Base-by-base conservation (phyloP, 1,140 invertebrate species). In the Bursaphelenchus mucronatus region DNA sequence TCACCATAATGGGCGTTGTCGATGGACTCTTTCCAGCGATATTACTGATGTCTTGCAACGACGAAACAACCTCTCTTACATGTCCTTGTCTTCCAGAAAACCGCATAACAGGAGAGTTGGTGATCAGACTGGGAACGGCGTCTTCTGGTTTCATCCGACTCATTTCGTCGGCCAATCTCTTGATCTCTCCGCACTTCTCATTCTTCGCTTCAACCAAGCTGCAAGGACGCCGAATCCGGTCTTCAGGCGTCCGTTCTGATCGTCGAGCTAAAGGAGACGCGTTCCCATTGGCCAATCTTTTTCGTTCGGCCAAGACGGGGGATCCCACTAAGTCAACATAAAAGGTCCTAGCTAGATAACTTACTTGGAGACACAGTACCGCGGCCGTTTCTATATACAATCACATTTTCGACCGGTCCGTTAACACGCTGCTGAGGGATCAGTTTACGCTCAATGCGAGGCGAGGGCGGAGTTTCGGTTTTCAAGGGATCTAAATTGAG, bases 361-460 rank as follows among this genome's bases (percentile, higher is more conserved):
- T 15, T 44, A 45, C 64, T 66, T 41, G 64, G 64, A 66, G 64
- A 68, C 8, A 69, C 64, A 9, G 64, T 66, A 10, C 67, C 64
- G 17, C 64, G 65, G 10, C 64, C 64, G 44, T 66, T 66, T 44
- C 64, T 39, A 30, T 66, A 66, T 17, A 68, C 64, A 56, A 66
- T 66, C 13, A 66, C 64, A 10, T 30, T 50, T 15, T 66, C 65
- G 6, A 68, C 13, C 17, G 40, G 45, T 59, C 17, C 13, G 39
- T 17, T 52, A 5, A 7, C 11, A 5, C 30, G 30, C 30, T 30
- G 30, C 13, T 17, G 19, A 0, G 21, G 44, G 15, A 43, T 50
- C 21, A 50, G 13, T 59, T 44, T 59, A 30, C 45, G 17, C 8
- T 11, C 57, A 44, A 44, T 59, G 40, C 15, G 57, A 9, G 10